A percentile compares a stretch with the other conserved stretches of the same genome.
These are phyloP conservation scores for Menidia beryllina DNA, from an alignment of 2,113 vertebrate species.

Conservation along the genomic window DNA sequence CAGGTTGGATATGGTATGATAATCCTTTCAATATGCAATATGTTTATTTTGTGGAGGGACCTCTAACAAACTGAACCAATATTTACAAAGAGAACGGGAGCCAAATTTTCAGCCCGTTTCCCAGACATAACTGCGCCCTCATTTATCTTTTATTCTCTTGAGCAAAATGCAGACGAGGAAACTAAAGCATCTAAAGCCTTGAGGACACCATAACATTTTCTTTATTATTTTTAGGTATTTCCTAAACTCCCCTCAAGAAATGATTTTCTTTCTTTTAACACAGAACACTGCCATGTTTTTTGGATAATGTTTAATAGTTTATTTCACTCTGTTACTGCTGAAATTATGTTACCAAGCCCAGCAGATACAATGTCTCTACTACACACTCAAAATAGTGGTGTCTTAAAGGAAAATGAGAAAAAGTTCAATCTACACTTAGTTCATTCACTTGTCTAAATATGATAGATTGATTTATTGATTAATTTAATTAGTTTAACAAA, in stretches of 20 bases:
- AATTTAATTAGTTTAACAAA: neutral
- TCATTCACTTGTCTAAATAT: neutral
- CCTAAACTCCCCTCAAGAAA: constrained; percentile 17
- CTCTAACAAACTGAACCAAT: constrained; percentile 82
- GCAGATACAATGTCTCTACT: no score
- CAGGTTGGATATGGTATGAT: constrained; percentile 77
- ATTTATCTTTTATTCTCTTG: constrained; percentile 75
- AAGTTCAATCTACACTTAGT: neutral
- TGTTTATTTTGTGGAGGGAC: constrained; percentile 79
- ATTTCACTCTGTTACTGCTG: neutral
- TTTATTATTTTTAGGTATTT: constrained; percentile 52
- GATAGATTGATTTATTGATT: neutral
- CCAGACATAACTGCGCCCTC: constrained; percentile 74
- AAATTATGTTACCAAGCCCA: neutral
- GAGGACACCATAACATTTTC: constrained; percentile 36
- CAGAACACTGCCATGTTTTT: neutral
- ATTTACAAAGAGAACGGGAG: constrained; percentile 78
- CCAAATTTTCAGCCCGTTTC: constrained; percentile 76
- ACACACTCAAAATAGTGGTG: neutral
- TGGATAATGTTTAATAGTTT: neutral
- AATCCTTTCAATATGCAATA: constrained; percentile 82
- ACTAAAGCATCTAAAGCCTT: constrained; percentile 54
- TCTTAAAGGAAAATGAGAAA: neutral
- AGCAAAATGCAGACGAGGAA: constrained; percentile 64
- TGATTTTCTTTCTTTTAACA: neutral